phyloP scores from a whole-genome alignment of 2,888 invertebrate species.

The Ditula angustiorana region DNA sequence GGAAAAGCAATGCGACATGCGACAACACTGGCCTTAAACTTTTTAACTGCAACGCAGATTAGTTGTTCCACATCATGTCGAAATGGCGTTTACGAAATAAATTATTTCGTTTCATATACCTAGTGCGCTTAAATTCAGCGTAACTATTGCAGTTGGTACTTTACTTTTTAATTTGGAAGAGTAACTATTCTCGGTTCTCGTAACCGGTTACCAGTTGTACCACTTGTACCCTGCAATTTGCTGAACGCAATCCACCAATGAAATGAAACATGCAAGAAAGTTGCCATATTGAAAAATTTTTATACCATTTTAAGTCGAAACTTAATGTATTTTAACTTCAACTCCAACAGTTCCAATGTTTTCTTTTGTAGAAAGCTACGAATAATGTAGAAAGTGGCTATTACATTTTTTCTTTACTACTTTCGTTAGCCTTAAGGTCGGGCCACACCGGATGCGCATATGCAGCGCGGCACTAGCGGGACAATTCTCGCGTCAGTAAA shows the following conservation, averaged over 20 bases:
- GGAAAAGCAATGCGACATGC: not conserved
- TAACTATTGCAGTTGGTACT: too few relatives aligned
- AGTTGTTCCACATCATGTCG: not conserved
- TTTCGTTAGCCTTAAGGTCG: too few relatives aligned
- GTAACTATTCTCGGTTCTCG: not conserved
- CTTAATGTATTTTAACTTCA: too few relatives aligned
- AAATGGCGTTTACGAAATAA: not conserved
- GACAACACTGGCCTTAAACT: not conserved
- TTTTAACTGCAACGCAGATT: not conserved
- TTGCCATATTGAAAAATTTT: slow-evolving; percentile 5
- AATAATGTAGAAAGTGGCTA: too few relatives aligned
- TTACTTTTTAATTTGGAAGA: not conserved
- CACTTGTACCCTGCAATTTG: slow-evolving; percentile 24
- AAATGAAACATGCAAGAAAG: not conserved
- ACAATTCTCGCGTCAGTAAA: too few relatives aligned
- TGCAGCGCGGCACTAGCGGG: too few relatives aligned
- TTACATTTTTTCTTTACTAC: too few relatives aligned
- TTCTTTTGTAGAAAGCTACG: too few relatives aligned
- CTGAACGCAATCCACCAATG: slow-evolving; percentile 34
- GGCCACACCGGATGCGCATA: too few relatives aligned
- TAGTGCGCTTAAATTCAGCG: not conserved
- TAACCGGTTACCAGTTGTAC: not conserved
- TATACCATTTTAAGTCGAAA: not conserved
- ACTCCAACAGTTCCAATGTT: too few relatives aligned
- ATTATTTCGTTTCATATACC: not conserved